Evolutionary conservation across 2,797 vertebrate genomes (phyloP), one percentile per base, ranked within the genome.

Genomic region (Sternarchorhynchus goeldii): DNA sequence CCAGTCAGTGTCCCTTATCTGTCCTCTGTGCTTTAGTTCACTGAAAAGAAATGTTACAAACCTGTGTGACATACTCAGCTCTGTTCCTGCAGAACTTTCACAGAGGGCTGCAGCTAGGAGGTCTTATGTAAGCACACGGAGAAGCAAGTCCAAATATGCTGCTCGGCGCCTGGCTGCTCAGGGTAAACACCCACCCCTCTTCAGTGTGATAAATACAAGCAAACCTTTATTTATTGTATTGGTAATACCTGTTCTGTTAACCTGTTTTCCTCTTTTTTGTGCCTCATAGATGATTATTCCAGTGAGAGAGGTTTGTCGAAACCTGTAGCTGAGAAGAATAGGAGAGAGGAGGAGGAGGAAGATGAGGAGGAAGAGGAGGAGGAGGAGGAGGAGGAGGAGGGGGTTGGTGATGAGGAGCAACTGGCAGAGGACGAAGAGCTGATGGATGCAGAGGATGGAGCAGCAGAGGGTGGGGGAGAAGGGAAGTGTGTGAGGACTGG

Each of bases 81-180:
- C 31, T 83, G 21, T 20, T 71, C 17, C 84, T 77, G 17, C 83
- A 94, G 93, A 93, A 78, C 84, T 89, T 0, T 81, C 85, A 1
- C 55, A 84, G 31, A 93, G 88, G 82, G 76, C 87, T 45, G 75
- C 20, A 29, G 73, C 85, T 0, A 84, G 83, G 74, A 86, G 85
- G 32, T 91, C 91, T 0, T 91, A 90, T 81, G 85, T 91, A 75
- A 93, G 88, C 82, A 92, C 91, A 57, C 88, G 92, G 0, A 91
- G 91, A 71, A 90, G 91, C 84, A 91, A 92, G 83, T 90, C 91
- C 75, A 88, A 92, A 85, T 92, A 88, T 81, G 85, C 88, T 56
- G 81, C 88, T 62, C 84, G 78, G 50, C 79, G 86, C n/a, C 86
- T 88, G 75, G 87, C 88, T 63, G 81, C 88, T 56, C 80, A 85